phyloP scores from a whole-genome alignment of 2,113 vertebrate species.

The Leptobrachium leishanense region DNA sequence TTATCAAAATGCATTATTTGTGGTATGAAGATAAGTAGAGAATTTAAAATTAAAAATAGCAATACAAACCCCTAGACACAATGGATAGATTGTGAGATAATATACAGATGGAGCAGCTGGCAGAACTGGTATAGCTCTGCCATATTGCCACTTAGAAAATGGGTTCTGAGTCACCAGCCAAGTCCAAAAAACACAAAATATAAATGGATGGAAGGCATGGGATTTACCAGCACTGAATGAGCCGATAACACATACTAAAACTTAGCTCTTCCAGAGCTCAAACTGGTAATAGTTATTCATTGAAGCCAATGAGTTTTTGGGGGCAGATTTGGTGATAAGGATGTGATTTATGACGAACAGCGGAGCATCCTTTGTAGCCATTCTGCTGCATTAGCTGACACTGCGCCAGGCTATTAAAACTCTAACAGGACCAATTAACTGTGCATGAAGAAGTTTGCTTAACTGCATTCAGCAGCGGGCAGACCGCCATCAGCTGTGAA shows the following conservation, averaged over 20 bases:
- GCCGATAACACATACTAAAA: conserved; percentile 11
- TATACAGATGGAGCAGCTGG: neutral
- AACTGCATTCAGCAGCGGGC: conserved; percentile 32
- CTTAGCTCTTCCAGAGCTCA: conserved; percentile 2
- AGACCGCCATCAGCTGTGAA: conserved; percentile 33
- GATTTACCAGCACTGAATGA: conserved; percentile 6
- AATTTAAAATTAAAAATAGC: too few relatives aligned
- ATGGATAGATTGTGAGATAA: neutral
- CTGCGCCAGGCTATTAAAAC: conserved; percentile 36
- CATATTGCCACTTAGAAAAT: neutral
- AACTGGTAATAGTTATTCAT: conserved; percentile 11
- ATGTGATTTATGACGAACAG: conserved; percentile 25
- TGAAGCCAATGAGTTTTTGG: conserved; percentile 18
- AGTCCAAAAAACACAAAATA: neutral
- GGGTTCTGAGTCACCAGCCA: neutral
- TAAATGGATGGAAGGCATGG: neutral
- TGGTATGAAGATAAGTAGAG: too few relatives aligned
- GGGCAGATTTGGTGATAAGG: conserved; percentile 16
- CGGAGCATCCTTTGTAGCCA: neutral
- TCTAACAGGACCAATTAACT: conserved; percentile 43
- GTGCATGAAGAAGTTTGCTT: conserved; percentile 45
- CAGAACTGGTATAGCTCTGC: neutral
- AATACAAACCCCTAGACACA: neutral
- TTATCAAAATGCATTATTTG: too few relatives aligned
- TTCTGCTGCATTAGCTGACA: conserved; percentile 26